Conservation (phyloP, 2,797 vertebrate genomes). For the Glossophaga mutica region DNA sequence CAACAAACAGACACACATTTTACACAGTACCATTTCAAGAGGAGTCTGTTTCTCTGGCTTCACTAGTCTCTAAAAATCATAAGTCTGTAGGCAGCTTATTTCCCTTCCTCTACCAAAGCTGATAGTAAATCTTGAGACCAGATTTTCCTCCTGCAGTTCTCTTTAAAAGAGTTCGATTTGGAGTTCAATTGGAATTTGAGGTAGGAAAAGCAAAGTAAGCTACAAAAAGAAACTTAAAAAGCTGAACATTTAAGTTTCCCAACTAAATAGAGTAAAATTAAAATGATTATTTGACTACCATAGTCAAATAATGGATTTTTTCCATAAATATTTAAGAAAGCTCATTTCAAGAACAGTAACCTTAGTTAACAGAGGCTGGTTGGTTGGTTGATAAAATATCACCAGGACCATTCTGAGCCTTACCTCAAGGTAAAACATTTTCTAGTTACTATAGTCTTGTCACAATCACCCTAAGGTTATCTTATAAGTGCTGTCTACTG, state of each 20-base stretch:
- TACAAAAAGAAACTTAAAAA: conserved; percentile 2
- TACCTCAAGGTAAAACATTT: conserved; percentile 56
- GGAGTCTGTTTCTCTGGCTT: conserved; percentile 39
- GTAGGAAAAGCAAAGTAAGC: background rate
- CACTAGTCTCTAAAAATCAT: conserved; percentile 50
- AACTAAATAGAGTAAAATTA: background rate
- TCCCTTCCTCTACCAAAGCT: conserved; percentile 45
- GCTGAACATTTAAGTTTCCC: background rate
- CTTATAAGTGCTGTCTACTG: conserved; percentile 19
- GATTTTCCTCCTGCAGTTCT: conserved; percentile 21
- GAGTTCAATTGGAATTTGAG: conserved; percentile 15
- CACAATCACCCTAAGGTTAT: conserved; percentile 48
- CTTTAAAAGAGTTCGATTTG: conserved; percentile 21
- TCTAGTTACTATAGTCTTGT: conserved; percentile 57
- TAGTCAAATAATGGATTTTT: background rate
- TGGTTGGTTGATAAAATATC: conserved; percentile 39
- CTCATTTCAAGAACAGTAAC: background rate
- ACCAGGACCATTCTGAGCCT: background rate
- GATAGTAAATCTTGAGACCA: background rate
- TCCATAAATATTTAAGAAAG: background rate
- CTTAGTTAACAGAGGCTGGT: conserved; percentile 31
- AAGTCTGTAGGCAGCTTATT: conserved; percentile 24
- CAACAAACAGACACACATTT: conserved; percentile 33
- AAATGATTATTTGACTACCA: background rate
- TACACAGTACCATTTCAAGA: conserved; percentile 36